Conservation (phyloP, 92 coral and sea anemone genomes). For the Porites rus region DNA sequence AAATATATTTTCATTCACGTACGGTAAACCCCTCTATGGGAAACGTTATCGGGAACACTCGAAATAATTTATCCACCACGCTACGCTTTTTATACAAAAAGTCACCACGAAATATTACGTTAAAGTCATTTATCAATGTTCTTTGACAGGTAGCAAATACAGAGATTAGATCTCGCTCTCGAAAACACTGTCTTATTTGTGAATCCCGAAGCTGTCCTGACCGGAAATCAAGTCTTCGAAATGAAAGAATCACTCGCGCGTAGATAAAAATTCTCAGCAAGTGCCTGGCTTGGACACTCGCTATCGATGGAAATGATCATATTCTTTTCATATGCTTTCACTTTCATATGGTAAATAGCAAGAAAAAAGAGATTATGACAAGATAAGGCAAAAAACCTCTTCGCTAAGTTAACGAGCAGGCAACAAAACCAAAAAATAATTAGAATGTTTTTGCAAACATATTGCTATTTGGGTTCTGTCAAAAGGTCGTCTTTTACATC, state of each 20-base stretch:
- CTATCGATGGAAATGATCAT: conserved; percentile 15
- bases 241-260: conserved; percentile 6
- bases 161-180: background rate
- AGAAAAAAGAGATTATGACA: background rate
- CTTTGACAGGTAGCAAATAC: background rate
- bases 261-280: conserved; percentile 2
- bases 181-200: conserved; percentile 7
- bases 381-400: background rate
- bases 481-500: background rate
- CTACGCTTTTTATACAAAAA: too few relatives aligned
- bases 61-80: too few relatives aligned
- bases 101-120: too few relatives aligned
- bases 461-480: background rate
- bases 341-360: conserved; percentile 14
- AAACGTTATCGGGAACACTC: too few relatives aligned
- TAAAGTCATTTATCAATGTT: background rate
- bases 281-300: background rate
- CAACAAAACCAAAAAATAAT: too few relatives aligned
- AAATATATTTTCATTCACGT: too few relatives aligned
- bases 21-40: too few relatives aligned
- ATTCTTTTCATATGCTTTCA: background rate
- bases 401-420: too few relatives aligned
- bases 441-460: conserved; percentile 6
- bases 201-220: conserved; percentile 4
- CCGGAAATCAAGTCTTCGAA: conserved; percentile 31